Evolutionary conservation across 1,140 invertebrate species (phyloP).

Genomic region (Formica selysi): DNA sequence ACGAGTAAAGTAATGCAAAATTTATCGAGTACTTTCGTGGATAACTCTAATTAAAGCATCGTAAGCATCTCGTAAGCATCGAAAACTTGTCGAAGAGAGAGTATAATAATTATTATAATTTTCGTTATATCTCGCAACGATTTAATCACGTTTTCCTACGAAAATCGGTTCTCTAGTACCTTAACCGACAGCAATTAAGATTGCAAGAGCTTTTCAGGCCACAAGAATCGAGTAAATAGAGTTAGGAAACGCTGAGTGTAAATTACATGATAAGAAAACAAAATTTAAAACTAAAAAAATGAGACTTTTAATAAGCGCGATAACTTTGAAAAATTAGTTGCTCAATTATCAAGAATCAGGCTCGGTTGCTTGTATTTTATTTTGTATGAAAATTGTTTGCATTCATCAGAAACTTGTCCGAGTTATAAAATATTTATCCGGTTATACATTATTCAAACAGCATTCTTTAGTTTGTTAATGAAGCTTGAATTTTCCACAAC

Average conservation of each 20-base stretch:
- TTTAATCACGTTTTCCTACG: background rate
- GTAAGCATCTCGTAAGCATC: background rate
- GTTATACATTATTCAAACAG: slow-evolving; percentile 57
- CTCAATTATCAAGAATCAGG: slow-evolving; percentile 7
- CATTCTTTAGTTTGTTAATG: slow-evolving; percentile 48
- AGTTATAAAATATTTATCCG: slow-evolving; percentile 58
- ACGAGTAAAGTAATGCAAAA: background rate
- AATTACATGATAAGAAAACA: background rate
- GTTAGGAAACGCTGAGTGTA: background rate
- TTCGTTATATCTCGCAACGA: background rate
- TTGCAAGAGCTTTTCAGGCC: background rate
- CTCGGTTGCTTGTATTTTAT: slow-evolving; percentile 3
- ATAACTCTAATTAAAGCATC: slow-evolving; percentile 32
- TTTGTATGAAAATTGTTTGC: slow-evolving; percentile 40
- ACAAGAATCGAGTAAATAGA: background rate
- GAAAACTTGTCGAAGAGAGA: background rate
- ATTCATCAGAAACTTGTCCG: slow-evolving; percentile 14
- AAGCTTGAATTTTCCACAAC: slow-evolving; percentile 51
- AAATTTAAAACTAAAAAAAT: background rate
- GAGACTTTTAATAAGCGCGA: background rate
- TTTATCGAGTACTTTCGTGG: slow-evolving; percentile 34
- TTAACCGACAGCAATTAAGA: background rate
- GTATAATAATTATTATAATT: slow-evolving; percentile 33
- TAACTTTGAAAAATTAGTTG: slow-evolving; percentile 18
- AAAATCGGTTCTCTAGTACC: background rate